A percentile compares a stretch with the other conserved stretches of the same genome.
phyloP scores from a whole-genome alignment of 2,797 vertebrate genomes.

The Scolopax rusticola region DNA sequence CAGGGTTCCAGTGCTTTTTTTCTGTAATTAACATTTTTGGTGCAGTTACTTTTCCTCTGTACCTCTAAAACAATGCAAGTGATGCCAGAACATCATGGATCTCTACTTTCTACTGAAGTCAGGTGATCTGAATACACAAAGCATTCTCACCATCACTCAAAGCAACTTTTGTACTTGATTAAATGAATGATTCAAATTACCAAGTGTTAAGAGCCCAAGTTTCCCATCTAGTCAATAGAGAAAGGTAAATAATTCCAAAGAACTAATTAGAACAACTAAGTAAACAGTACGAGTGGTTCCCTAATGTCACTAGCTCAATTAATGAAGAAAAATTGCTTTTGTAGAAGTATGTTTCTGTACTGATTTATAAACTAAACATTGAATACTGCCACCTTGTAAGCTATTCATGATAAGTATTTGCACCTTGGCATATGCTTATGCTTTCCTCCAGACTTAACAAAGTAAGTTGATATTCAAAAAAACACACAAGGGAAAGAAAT shows the following conservation, averaged over 20 bases:
- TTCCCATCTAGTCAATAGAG: not conserved
- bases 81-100: not conserved
- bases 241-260: conserved; percentile 4
- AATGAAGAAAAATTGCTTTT: conserved; percentile 25
- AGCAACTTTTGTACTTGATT: not conserved
- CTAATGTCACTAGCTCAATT: not conserved
- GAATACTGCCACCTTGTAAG: not conserved
- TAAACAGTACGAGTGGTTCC: not conserved
- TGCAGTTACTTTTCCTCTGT: not conserved
- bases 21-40: not conserved
- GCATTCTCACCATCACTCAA: not conserved
- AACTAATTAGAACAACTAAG: not conserved
- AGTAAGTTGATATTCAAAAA: not conserved
- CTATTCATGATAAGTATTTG: not conserved
- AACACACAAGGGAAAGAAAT: not conserved
- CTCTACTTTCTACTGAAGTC: not conserved
- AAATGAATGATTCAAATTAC: not conserved
- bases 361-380: conserved; percentile 2
- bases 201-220: not conserved
- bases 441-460: not conserved
- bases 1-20: not conserved
- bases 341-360: not conserved
- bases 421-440: not conserved
- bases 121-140: not conserved
- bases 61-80: not conserved